A percentile compares a stretch with the other conserved stretches of the same genome.
phyloP scores from a whole-genome alignment of 2,113 vertebrate genomes.

The Oryzias javanicus region DNA sequence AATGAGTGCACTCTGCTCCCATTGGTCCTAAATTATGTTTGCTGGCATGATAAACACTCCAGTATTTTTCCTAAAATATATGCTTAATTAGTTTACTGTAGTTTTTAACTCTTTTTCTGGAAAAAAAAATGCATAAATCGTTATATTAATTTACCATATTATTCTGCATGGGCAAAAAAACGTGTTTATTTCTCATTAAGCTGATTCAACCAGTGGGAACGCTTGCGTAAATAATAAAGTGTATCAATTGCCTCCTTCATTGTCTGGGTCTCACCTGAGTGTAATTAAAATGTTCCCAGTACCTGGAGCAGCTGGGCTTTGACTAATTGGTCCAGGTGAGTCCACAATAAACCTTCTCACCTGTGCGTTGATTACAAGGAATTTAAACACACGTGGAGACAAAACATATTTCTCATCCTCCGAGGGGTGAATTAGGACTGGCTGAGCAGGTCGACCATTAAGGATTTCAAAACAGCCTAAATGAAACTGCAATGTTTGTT shows the following conservation, averaged over 20 bases:
- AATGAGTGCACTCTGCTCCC: too few species aligned
- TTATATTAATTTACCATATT: too few species aligned
- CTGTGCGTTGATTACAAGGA: slow-evolving; percentile 51
- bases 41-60: too few species aligned
- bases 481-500: too few species aligned
- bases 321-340: slow-evolving; percentile 65
- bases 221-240: slow-evolving; percentile 22
- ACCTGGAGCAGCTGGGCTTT: slow-evolving; percentile 58
- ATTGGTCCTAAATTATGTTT: too few species aligned
- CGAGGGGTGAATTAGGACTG: slow-evolving; percentile 40
- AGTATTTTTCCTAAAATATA: too few species aligned
- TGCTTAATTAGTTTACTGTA: too few species aligned
- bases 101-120: too few species aligned
- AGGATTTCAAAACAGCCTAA: slow-evolving; percentile 50
- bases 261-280: slow-evolving; percentile 18
- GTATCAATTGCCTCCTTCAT: slow-evolving; percentile 31
- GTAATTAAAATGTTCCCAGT: slow-evolving; percentile 59
- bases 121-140: too few species aligned
- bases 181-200: slow-evolving; percentile 13
- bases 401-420: slow-evolving; percentile 35
- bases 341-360: slow-evolving; percentile 24
- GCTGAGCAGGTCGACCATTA: slow-evolving; percentile 8
- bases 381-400: slow-evolving; percentile 41
- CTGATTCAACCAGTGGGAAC: slow-evolving; percentile 19
- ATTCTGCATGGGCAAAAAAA: not conserved